Conservation (phyloP, 2,113 vertebrate genomes). For the Pipa parva region DNA sequence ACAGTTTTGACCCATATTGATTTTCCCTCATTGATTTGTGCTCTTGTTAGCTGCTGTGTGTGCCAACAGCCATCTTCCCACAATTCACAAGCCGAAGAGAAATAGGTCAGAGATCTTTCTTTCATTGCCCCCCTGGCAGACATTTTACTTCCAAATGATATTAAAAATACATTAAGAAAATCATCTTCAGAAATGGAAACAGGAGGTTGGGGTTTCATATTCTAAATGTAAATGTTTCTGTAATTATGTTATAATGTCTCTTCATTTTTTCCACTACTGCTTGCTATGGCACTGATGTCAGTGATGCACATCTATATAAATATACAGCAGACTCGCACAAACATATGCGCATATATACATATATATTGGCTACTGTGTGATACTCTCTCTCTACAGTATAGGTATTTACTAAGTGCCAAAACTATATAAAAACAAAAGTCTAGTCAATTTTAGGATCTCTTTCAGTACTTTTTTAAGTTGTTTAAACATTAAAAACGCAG, state of each 20-base stretch:
- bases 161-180: conserved; percentile 41
- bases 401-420: too few relatives aligned
- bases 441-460: too few relatives aligned
- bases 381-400: neutral
- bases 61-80: conserved; percentile 11
- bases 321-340: neutral
- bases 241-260: conserved; percentile 42
- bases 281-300: conserved; percentile 11
- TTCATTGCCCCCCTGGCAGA: conserved; percentile 33
- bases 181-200: conserved; percentile 41
- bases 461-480: too few relatives aligned
- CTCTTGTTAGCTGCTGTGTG: conserved; percentile 11
- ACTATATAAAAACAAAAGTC: too few relatives aligned
- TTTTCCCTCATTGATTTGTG: conserved; percentile 29
- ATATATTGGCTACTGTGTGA: neutral
- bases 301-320: neutral
- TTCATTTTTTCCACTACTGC: conserved; percentile 30
- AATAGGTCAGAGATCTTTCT: conserved; percentile 34
- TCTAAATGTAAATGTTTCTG: conserved; percentile 37
- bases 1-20: conserved; percentile 33
- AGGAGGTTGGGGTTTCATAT: conserved; percentile 37
- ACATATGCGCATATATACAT: conserved; percentile 8
- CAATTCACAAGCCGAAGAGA: neutral
- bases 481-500: too few relatives aligned
- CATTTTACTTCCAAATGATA: conserved; percentile 41